phyloP scores from a whole-genome alignment of 2,113 vertebrate genomes.

The Anseranas semipalmata region DNA sequence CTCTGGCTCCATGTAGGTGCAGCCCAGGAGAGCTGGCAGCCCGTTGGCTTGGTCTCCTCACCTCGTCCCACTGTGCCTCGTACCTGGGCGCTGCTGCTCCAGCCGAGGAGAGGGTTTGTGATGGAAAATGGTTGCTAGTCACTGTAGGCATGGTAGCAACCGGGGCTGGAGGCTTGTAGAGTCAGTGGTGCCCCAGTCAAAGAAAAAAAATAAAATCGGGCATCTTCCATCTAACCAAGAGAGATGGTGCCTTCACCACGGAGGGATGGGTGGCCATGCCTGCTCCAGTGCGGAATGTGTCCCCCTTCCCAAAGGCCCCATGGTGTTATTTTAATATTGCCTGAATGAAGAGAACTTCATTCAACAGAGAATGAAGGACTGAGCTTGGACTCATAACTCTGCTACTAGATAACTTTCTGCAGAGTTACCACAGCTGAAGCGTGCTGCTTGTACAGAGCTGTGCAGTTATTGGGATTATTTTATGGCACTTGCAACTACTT shows the following conservation, averaged over 20 bases:
- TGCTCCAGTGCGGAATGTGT: not conserved
- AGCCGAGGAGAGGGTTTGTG: not conserved
- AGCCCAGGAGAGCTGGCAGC: not conserved
- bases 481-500: not conserved
- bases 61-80: not conserved
- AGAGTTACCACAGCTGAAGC: fast-evolving
- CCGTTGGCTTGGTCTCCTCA: not conserved
- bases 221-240: not conserved
- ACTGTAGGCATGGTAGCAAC: not conserved
- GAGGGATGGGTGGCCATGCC: not conserved
- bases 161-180: not conserved
- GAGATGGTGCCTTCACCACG: fast-evolving
- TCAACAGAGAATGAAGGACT: too few species aligned
- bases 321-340: not conserved
- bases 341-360: too few species aligned
- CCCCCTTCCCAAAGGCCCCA: not conserved
- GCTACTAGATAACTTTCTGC: not conserved
- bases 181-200: not conserved
- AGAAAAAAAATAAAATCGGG: fast-evolving
- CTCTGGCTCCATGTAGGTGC: not conserved
- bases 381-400: not conserved
- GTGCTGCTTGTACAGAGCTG: fast-evolving
- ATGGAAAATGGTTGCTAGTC: not conserved
- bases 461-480: fast-evolving
- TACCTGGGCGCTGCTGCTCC: not conserved